Evolutionary conservation across 2,888 invertebrate genomes (phyloP).

Genomic region (Serrognathus titanus): DNA sequence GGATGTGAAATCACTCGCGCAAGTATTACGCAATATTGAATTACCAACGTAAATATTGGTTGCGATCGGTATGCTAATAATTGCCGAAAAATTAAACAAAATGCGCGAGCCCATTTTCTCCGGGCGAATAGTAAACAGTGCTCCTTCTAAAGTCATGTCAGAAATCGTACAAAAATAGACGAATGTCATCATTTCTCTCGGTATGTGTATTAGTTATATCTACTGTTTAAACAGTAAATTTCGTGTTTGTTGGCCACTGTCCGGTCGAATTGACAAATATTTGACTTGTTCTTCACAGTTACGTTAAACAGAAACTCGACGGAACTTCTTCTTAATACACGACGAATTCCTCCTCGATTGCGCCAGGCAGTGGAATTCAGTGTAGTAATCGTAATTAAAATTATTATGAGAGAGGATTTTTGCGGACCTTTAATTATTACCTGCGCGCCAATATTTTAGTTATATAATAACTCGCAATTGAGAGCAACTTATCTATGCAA

Average conservation of each 20-base stretch:
- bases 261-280: conserved; percentile 27
- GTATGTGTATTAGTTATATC: conserved; percentile 6
- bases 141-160: too few relatives aligned
- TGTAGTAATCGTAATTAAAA: too few relatives aligned
- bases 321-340: conserved; percentile 1
- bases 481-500: not conserved
- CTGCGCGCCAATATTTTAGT: not conserved
- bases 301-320: conserved; percentile 7
- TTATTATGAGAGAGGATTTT: too few relatives aligned
- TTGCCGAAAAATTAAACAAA: not conserved
- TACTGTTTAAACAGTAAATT: conserved; percentile 14
- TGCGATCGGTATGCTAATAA: conserved; percentile 14
- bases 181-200: conserved; percentile 7
- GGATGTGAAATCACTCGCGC: conserved; percentile 5
- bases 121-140: not conserved
- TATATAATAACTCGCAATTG: not conserved
- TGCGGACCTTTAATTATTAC: too few relatives aligned
- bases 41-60: conserved; percentile 16
- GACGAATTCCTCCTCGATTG: not conserved
- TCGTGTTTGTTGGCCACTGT: conserved; percentile 24
- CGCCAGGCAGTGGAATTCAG: too few relatives aligned
- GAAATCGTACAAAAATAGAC: not conserved
- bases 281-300: conserved; percentile 25
- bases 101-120: not conserved
- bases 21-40: conserved; percentile 17